phyloP scores from a whole-genome alignment of 2,797 vertebrate species.

The Telmatherina bonti region DNA sequence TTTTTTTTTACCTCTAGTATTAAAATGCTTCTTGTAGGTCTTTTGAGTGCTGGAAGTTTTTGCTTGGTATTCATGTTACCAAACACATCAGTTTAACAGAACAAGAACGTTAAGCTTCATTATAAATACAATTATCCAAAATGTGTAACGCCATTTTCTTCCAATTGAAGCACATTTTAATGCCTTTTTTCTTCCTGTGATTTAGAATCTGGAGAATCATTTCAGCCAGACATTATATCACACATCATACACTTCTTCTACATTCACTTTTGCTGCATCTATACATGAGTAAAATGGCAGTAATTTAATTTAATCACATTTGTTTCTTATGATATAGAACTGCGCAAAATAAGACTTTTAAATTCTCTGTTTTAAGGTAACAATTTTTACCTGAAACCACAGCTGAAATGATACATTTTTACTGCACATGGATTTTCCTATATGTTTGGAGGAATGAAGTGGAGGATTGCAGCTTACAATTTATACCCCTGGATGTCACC shows the following conservation, averaged over 20 bases:
- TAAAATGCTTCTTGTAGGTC: no score
- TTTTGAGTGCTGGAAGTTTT: no score
- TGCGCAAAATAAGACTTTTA: no score
- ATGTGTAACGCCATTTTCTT: background rate
- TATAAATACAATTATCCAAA: background rate
- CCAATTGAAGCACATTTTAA: background rate
- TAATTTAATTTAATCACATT: no score
- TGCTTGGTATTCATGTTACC: no score
- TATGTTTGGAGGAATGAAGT: background rate
- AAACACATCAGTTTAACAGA: no score
- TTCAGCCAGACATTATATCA: background rate
- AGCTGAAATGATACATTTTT: no score
- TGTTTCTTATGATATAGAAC: no score
- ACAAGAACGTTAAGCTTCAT: background rate
- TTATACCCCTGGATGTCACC: constrained; percentile 1
- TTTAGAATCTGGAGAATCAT: background rate
- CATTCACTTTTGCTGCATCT: no score
- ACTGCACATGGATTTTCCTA: background rate
- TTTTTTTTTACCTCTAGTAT: background rate
- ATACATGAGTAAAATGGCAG: no score
- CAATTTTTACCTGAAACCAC: background rate
- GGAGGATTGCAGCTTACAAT: background rate
- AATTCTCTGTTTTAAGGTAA: background rate
- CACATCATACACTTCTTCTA: background rate
- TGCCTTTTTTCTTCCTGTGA: background rate